phyloP scores from a whole-genome alignment of 37 sponge, comb jelly and placozoan species.

The Eunapius fragilis region DNA sequence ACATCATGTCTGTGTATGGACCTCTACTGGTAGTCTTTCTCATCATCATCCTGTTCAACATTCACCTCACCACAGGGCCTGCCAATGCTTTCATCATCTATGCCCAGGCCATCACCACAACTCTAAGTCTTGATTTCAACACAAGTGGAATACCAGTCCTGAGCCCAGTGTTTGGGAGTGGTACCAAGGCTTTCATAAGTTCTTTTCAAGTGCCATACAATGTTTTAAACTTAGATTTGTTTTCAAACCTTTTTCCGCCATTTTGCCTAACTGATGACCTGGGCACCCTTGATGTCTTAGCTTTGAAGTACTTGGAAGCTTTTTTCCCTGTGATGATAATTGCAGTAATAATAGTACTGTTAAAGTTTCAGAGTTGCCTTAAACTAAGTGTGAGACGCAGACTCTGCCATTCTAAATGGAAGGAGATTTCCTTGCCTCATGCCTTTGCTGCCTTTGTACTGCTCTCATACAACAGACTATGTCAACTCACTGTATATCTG shows the following conservation, averaged over 20 bases:
- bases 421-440: constrained; percentile 9
- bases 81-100: constrained; percentile 50
- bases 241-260: constrained; percentile 27
- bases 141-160: not conserved
- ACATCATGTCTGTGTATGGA: constrained; percentile 14
- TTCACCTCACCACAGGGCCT: constrained; percentile 32
- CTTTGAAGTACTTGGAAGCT: constrained; percentile 40
- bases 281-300: constrained; percentile 9
- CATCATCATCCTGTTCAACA: constrained; percentile 39
- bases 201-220: constrained; percentile 27
- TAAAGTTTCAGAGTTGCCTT: not conserved
- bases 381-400: not conserved
- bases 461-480: constrained; percentile 55
- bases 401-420: not conserved
- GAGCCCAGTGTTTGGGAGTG: not conserved
- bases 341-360: not conserved
- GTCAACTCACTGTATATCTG: constrained; percentile 21
- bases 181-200: not conserved
- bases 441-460: constrained; percentile 63
- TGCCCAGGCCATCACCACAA: constrained; percentile 22
- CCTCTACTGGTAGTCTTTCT: constrained; percentile 24
- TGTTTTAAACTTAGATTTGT: constrained; percentile 54
- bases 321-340: constrained; percentile 59
- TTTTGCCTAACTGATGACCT: constrained; percentile 33
- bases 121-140: constrained; percentile 13